Evolutionary conservation across 2,888 invertebrate genomes (phyloP), one percentile per base, ranked within the genome.

Genomic region (Dynastes hyllus): DNA sequence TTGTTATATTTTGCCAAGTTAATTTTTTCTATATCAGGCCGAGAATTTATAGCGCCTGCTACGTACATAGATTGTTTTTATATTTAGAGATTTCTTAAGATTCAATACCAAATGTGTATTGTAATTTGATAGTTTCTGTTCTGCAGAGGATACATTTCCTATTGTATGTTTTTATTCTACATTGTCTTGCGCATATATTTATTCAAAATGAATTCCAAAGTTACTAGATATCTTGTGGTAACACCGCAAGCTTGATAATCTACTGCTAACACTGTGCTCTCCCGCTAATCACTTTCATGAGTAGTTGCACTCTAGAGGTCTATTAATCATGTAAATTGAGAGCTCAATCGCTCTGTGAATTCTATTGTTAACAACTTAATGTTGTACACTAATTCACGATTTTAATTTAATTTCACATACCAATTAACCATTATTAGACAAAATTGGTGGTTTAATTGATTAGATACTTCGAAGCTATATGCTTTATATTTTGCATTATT

Each of bases 321-420:
- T 69, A 69, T 69, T 69, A 69, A 69, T 69, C 27, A 50, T 69
- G 69, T 9, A 69, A 51, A 51, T 69, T 69, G 69, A 51, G 51
- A 50, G 69, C 27, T 69, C 69, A 69, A 27, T 69, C 51, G 69
- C 11, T 4, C 69, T 50, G 13, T 27, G n/a, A 22, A 50, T 66
- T 66, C 65, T 69, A 27, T 50, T 51, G 51, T 51, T 27, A 29
- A 11, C 51, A 69, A 51, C 27, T 27, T 69, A 69, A 69, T 69
- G 69, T 69, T 51, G 27, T n/a, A 13, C 27, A 27, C 4, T 69
- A 29, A 69, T 29, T 69, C 6, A 3, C 69, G 22, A 37, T 4
- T 51, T 69, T 50, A 69, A 69, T 69, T 50, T 27, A 51, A 69
- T 69, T 13, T 27, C 22, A 29, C 27, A 13, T 69, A 5, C 51